phyloP scores from a whole-genome alignment of 2,888 invertebrate genomes.

The Pristionchus arcanus region DNA sequence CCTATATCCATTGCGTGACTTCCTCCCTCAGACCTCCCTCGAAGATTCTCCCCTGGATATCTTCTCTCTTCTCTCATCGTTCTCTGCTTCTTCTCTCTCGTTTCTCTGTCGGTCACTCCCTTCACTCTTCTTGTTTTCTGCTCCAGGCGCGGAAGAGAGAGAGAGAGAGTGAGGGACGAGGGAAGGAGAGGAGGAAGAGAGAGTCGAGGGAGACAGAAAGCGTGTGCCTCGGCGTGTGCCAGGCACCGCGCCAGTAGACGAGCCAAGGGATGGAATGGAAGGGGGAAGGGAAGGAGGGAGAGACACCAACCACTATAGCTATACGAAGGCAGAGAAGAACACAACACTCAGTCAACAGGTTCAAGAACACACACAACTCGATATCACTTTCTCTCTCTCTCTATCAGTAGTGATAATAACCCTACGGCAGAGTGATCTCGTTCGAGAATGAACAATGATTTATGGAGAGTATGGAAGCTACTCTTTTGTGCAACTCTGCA shows the following conservation, averaged over 20 bases:
- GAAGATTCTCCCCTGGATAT: constrained; percentile 4
- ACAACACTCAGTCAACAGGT: constrained; percentile 7
- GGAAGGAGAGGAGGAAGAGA: neutral
- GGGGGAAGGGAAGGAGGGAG: neutral
- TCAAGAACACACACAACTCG: neutral
- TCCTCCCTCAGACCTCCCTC: neutral
- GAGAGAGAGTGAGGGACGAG: neutral
- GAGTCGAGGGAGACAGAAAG: constrained; percentile 3
- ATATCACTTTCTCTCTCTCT: neutral
- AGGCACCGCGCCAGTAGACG: constrained; percentile 38
- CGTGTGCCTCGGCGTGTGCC: constrained; percentile 49
- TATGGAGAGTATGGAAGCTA: neutral
- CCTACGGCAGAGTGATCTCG: constrained; percentile 38
- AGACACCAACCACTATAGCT: neutral
- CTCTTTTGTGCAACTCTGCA: neutral
- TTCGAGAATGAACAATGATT: constrained; percentile 12
- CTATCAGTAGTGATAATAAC: constrained; percentile 24
- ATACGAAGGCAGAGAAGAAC: constrained; percentile 37
- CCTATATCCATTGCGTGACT: neutral
- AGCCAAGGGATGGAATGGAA: neutral
- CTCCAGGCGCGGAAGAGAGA: constrained; percentile 21
- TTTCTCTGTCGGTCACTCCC: constrained; percentile 44
- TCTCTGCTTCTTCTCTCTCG: constrained; percentile 39
- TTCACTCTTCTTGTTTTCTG: constrained; percentile 34
- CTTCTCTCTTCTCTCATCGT: constrained; percentile 33